These are phyloP conservation scores for Ctena decussata DNA, from an alignment of 2,888 invertebrate genomes.

Conservation along the genomic window DNA sequence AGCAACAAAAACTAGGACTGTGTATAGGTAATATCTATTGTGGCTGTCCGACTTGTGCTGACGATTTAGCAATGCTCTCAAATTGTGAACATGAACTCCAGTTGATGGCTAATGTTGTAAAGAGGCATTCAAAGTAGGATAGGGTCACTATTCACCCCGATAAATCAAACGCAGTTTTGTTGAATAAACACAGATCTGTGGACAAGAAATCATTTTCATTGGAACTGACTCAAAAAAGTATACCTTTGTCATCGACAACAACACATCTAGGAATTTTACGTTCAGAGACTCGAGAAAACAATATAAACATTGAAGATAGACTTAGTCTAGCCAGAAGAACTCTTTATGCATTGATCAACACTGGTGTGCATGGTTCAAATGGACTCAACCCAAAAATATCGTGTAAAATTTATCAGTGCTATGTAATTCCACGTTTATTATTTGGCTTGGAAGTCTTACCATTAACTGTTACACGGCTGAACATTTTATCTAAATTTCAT, in stretches of 20 bases:
- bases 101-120: too few species aligned
- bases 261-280: background rate
- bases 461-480: background rate
- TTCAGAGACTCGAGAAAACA: background rate
- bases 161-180: background rate
- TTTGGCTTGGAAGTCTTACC: background rate
- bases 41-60: background rate
- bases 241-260: background rate
- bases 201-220: background rate
- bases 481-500: background rate
- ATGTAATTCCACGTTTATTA: too few species aligned
- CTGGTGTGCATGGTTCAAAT: too few species aligned
- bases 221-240: background rate
- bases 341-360: background rate
- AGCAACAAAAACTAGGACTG: background rate
- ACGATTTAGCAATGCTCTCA: background rate
- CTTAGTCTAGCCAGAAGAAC: slow-evolving; percentile 2
- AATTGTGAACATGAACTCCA: too few species aligned
- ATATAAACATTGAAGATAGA: background rate
- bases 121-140: too few species aligned
- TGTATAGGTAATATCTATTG: background rate
- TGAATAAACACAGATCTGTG: background rate
- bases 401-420: background rate
- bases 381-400: background rate
- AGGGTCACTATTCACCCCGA: background rate